These are phyloP conservation scores for Nilaparvata lugens DNA, from an alignment of 1,140 invertebrate species.

Conservation along the genomic window DNA sequence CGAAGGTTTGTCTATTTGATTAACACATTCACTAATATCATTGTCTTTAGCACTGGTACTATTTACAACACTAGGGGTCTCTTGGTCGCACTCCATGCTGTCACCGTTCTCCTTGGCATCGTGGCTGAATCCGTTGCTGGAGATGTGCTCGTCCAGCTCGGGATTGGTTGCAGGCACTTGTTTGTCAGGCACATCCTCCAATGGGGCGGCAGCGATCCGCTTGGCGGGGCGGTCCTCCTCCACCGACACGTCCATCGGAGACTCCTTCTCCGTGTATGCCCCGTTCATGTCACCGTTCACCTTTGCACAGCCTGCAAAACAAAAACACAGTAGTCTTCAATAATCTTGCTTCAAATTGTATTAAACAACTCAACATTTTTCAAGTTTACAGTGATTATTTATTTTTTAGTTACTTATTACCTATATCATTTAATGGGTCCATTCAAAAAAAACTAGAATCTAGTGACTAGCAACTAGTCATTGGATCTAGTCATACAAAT, in stretches of 20 bases:
- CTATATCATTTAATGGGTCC: too few species aligned
- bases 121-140: constrained; percentile 18
- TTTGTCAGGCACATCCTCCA: constrained; percentile 31
- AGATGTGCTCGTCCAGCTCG: constrained; percentile 22
- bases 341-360: too few species aligned
- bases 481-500: too few species aligned
- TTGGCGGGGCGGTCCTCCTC: background rate
- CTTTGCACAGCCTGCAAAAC: constrained; percentile 27
- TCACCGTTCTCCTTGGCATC: background rate
- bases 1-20: background rate
- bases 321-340: too few species aligned
- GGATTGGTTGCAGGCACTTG: constrained; percentile 31
- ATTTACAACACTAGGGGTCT: constrained; percentile 20
- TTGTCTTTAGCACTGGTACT: constrained; percentile 29
- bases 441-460: too few species aligned
- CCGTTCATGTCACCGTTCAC: constrained; percentile 38
- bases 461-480: too few species aligned
- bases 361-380: too few species aligned
- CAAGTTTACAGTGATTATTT: too few species aligned
- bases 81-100: constrained; percentile 7
- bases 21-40: constrained; percentile 3
- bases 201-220: constrained; percentile 33
- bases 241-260: constrained; percentile 15
- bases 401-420: too few species aligned
- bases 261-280: constrained; percentile 17